A percentile compares a stretch with the other conserved stretches of the same genome.
These are phyloP conservation scores for Melangyna quadrimaculata DNA, from an alignment of 2,888 invertebrate species.

Conservation along the genomic window DNA sequence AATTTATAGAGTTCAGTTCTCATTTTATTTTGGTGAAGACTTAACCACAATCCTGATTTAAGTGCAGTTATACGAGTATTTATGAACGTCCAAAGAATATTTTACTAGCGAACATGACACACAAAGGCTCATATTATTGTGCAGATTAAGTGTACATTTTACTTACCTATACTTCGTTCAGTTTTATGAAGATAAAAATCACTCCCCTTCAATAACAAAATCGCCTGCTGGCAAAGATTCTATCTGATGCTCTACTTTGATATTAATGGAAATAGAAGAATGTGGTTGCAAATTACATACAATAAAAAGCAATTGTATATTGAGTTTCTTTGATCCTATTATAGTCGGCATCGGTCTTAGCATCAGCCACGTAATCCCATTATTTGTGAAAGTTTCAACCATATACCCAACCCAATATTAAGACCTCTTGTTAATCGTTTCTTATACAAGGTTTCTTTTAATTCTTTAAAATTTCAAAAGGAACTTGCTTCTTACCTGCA, in stretches of 20 bases:
- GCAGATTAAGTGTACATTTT: not conserved
- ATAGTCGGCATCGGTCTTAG: constrained; percentile 2
- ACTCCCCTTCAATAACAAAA: constrained; percentile 12
- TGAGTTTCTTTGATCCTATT: constrained; percentile 26
- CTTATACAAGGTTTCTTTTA: not conserved
- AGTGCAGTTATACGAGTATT: no score
- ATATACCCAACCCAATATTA: no score
- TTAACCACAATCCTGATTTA: no score
- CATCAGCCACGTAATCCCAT: constrained; percentile 21
- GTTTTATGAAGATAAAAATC: not conserved
- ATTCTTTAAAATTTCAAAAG: not conserved
- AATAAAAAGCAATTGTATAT: constrained; percentile 19
- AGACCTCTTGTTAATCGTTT: constrained; percentile 6
- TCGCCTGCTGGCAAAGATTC: constrained; percentile 5
- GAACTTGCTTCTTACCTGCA: not conserved
- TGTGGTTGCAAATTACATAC: constrained; percentile 40
- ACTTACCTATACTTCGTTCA: not conserved
- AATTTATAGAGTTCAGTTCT: no score
- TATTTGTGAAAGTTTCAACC: constrained; percentile 2
- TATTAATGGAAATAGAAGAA: constrained; percentile 28
- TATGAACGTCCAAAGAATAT: no score
- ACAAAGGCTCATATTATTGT: not conserved
- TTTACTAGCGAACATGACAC: no score
- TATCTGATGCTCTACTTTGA: constrained; percentile 7
- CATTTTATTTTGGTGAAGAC: no score